Base-by-base conservation (phyloP, 1,140 invertebrate genomes). In the Ephestia elutella region DNA sequence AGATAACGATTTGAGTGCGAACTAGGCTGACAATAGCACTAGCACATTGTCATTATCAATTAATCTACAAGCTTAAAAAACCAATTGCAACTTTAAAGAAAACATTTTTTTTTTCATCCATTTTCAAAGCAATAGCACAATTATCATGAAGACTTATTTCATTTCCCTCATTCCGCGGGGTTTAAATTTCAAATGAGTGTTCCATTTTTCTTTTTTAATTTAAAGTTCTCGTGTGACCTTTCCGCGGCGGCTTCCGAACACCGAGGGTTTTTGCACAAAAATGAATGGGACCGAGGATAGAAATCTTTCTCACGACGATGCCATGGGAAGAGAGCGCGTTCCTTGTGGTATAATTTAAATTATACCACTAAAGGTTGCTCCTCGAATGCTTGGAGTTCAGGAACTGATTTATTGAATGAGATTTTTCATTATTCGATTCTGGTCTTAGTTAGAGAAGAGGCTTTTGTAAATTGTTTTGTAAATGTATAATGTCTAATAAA, bases 291-390 rank as follows among this genome's bases (percentile, higher is more conserved):
- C 50, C 54, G 62, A 65, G 77, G 77, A 81, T 82, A 83, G 78
- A 80, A 73, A 81, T 81, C 75, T 81, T 86, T 86, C 82, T 75
- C 82, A 86, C 80, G 79, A 69, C 71, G 66, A 65, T 66, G 61
- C 64, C 78, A 75, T 86, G 80, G 78, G 80, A 83, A 81, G 65
- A 67, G 68, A 50, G 20, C 44, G 60, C 60, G 60, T 53, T 62
- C 60, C 60, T 59, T 57, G 55, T 56, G 32, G 20, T 53, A 25
- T 53, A 53, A 53, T 53, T 53, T 53, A 21, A 53, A 25, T 53
- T 53, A 53, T 44, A 15, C 13, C 7, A 38, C 32, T 38, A 38
- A 44, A 44, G n/a, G 38, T n/a, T 17, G 38, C 38, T 44, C 32
- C 32, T 35, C 38, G 38, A 44, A 44, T 17, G 38, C 38, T 44